Conservation (phyloP, 2,797 vertebrate genomes). For the Trematomus bernacchii region DNA sequence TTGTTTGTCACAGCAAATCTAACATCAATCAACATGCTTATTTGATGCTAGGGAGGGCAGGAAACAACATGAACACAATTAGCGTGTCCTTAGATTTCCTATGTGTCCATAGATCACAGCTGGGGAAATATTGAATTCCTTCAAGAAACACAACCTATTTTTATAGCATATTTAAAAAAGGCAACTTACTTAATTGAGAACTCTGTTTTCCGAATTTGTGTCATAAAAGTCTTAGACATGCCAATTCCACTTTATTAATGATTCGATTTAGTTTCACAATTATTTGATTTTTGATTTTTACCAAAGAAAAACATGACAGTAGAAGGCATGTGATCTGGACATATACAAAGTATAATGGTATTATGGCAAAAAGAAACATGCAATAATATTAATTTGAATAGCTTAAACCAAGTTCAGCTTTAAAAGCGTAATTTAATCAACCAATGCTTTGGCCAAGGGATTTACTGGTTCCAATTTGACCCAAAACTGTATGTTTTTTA, state of each 20-base stretch:
- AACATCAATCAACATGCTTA: conserved; percentile 34
- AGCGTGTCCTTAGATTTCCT: conserved; percentile 27
- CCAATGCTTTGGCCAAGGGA: background rate
- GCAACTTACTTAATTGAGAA: background rate
- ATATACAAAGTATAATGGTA: background rate
- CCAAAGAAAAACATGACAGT: background rate
- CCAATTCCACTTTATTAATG: conserved; percentile 1
- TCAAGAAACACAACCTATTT: conserved; percentile 2
- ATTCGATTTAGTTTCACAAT: conserved; percentile 15
- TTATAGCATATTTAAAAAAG: conserved; percentile 3
- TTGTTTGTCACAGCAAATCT: conserved; percentile 42
- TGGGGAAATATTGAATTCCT: conserved; percentile 13
- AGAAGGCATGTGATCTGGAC: background rate
- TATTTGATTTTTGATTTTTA: background rate
- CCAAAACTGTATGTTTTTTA: background rate
- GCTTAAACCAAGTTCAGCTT: background rate
- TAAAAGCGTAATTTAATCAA: background rate
- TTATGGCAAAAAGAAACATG: background rate
- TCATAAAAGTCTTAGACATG: background rate
- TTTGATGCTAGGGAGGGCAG: conserved; percentile 37
- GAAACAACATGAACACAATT: conserved; percentile 55
- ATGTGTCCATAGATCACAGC: conserved; percentile 37
- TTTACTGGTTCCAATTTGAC: background rate
- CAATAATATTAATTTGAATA: background rate
- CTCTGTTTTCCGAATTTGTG: background rate